phyloP scores from a whole-genome alignment of 2,797 vertebrate genomes.

The Hydrophis major region DNA sequence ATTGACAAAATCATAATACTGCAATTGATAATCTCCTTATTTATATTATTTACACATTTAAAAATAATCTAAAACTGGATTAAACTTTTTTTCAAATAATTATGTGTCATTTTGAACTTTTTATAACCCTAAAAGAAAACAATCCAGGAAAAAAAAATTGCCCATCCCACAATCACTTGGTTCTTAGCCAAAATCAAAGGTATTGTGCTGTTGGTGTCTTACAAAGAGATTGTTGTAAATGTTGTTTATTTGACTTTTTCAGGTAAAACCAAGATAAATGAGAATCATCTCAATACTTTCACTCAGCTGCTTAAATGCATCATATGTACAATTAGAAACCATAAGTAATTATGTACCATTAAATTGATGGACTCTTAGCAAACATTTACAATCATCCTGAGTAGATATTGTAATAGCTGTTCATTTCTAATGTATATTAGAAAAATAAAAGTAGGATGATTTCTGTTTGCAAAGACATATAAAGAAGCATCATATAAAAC shows the following conservation, averaged over 20 bases:
- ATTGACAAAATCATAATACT: neutral
- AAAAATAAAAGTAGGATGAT: neutral
- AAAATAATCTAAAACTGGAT: neutral
- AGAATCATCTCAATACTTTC: slow-evolving; percentile 44
- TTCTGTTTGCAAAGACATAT: neutral
- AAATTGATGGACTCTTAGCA: neutral
- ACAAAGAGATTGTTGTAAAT: slow-evolving; percentile 69
- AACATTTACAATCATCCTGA: neutral
- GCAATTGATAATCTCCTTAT: neutral
- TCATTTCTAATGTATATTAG: neutral
- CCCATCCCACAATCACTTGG: slow-evolving; percentile 53
- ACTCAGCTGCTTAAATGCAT: slow-evolving; percentile 38
- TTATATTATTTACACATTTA: neutral
- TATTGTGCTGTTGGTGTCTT: slow-evolving; percentile 64
- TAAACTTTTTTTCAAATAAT: slow-evolving; percentile 10
- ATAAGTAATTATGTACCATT: neutral
- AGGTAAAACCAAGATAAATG: slow-evolving; percentile 59
- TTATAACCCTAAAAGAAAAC: neutral
- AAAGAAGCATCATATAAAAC: neutral
- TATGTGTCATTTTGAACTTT: slow-evolving; percentile 11
- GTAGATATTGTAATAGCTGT: neutral
- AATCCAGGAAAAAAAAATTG: slow-evolving; percentile 36
- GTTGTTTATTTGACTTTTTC: slow-evolving; percentile 52
- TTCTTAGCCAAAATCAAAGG: slow-evolving; percentile 61
- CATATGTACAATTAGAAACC: slow-evolving; percentile 22